These are phyloP conservation scores for Mycteria americana DNA, from an alignment of 2,797 vertebrate genomes.

Conservation along the genomic window DNA sequence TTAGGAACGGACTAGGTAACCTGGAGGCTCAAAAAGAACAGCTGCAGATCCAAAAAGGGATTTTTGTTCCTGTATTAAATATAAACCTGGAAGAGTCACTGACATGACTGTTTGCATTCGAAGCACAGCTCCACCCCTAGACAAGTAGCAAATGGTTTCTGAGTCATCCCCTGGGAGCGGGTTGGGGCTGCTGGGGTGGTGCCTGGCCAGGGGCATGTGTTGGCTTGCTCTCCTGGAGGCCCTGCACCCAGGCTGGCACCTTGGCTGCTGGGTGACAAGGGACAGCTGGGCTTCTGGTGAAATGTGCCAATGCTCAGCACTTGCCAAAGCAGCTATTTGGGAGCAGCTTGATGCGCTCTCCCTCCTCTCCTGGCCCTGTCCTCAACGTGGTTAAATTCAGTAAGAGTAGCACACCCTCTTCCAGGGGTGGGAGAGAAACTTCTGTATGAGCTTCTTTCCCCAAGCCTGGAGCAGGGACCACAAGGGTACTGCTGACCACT, in stretches of 20 bases:
- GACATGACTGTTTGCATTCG: accelerated
- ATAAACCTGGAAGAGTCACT: not conserved
- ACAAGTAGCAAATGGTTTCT: not conserved
- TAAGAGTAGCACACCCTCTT: not conserved
- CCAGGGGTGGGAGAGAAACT: not conserved
- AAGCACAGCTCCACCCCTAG: not conserved
- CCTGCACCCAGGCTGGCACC: not conserved
- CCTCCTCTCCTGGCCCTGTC: not conserved
- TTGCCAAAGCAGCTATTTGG: not conserved
- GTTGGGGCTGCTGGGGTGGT: not conserved
- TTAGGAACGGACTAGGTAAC: not conserved
- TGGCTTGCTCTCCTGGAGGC: not conserved
- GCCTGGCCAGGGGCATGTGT: not conserved
- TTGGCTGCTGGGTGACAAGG: not conserved
- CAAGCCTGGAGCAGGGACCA: not conserved
- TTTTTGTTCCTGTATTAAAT: not conserved
- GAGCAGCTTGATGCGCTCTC: not conserved
- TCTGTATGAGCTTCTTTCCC: not conserved
- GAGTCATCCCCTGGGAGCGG: not conserved
- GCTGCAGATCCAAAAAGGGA: not conserved
- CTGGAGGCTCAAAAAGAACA: not conserved
- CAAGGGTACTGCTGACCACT: not conserved
- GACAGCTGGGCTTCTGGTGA: not conserved
- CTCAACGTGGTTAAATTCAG: not conserved
- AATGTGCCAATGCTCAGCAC: not conserved